phyloP scores from a whole-genome alignment of 2,888 invertebrate species.

The Callyntrura sp. region DNA sequence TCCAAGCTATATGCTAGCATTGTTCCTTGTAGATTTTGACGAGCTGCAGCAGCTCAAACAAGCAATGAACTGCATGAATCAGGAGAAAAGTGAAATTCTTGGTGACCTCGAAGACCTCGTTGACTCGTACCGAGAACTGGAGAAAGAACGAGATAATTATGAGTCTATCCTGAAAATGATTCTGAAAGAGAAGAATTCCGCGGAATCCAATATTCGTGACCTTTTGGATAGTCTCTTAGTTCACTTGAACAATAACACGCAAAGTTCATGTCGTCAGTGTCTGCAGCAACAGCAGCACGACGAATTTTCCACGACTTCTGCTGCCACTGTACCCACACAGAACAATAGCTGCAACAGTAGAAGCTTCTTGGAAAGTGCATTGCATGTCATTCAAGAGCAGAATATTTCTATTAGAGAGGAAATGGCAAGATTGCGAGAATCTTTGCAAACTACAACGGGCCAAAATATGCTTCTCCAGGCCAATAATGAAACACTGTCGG shows the following conservation, averaged over 20 bases:
- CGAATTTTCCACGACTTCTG: not conserved
- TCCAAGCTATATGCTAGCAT: no score
- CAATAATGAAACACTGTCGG: slow-evolving; percentile 48
- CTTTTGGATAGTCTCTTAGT: slow-evolving; percentile 74
- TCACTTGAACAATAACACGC: slow-evolving; percentile 63
- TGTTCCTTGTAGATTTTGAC: slow-evolving; percentile 46
- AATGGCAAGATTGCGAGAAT: slow-evolving; percentile 65
- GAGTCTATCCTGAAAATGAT: slow-evolving; percentile 79
- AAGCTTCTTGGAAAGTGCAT: slow-evolving; percentile 76
- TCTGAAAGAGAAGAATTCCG: slow-evolving; percentile 76
- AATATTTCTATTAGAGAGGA: slow-evolving; percentile 78
- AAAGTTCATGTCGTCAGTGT: not conserved
- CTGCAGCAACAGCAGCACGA: not conserved
- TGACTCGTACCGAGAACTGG: slow-evolving; percentile 71
- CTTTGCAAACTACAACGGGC: slow-evolving; percentile 36
- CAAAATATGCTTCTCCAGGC: slow-evolving; percentile 54
- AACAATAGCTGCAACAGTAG: not conserved
- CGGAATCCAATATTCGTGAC: slow-evolving; percentile 73
- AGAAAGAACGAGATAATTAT: slow-evolving; percentile 78
- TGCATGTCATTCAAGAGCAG: slow-evolving; percentile 80
- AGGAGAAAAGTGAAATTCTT: slow-evolving; percentile 63
- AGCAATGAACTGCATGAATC: slow-evolving; percentile 36
- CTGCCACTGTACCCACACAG: not conserved
- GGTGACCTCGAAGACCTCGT: slow-evolving; percentile 61
- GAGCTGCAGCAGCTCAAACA: slow-evolving; percentile 52